Base-by-base conservation (phyloP, 2,113 vertebrate species). In the Centropus bengalensis region DNA sequence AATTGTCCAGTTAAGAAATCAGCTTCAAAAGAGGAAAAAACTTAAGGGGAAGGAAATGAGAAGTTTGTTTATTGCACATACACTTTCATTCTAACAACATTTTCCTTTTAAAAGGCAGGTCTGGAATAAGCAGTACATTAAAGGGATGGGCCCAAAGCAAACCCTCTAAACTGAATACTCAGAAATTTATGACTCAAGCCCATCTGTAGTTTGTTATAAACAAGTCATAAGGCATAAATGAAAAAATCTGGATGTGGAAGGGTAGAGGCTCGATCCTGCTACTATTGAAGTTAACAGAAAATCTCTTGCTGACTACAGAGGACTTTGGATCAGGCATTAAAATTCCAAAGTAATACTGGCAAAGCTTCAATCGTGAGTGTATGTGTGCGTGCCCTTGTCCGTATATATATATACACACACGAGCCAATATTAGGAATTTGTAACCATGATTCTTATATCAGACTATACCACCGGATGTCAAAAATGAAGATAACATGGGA, bases 151-250 rank as follows among this genome's bases (percentile, higher is more conserved):
- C 92, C 95, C 94, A 94, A 83, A 96, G 92, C 80, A 95, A 93
- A 91, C 85, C 75, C 94, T 91, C 91, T 90, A 88, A 92, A 91
- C 63, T 5, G 32, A 97, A 91, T 76, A 78, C 86, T 85, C 88
- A 58, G 4, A 96, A 96, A 89, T 96, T 97, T 93, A 96, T 91
- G 96, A 92, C 92, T 96, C 88, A 92, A 95, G 80, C 88, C 94
- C 96, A 97, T 97, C 96, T 97, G 96, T 42, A 94, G 82, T 92
- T 96, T 96, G 96, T 97, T 97, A 97, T 89, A 91, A 95, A 94
- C 95, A 97, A 95, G 92, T 96, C 92, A 93, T 96, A 83, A 93
- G 95, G 76, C 88, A 95, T 97, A 97, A 97, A 92, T 90, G 95
- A 97, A 97, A 97, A 96, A 97, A 96, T 96, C 96, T 97, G 97